Evolutionary conservation across 2,113 vertebrate genomes (phyloP).

Genomic region (human (Homo sapiens)): GRCh38 chr15:39069001-39069500

Average conservation of each 20-base stretch:
- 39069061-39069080: background rate
- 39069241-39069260: background rate
- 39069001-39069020: background rate
- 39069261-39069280: background rate
- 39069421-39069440: background rate
- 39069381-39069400: background rate
- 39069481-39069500: background rate
- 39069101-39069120: background rate
- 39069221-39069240: background rate
- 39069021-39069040: background rate
- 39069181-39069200: background rate
- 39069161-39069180: background rate
- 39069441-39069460: background rate
- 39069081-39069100: background rate
- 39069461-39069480: background rate
- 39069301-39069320: background rate
- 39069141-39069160: background rate
- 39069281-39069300: background rate
- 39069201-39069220: background rate
- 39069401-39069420: background rate
- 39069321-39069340: background rate
- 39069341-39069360: background rate
- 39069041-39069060: background rate
- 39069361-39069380: background rate
- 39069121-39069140: background rate